phyloP scores from a whole-genome alignment of 1,140 invertebrate species.

The Polyergus mexicanus region DNA sequence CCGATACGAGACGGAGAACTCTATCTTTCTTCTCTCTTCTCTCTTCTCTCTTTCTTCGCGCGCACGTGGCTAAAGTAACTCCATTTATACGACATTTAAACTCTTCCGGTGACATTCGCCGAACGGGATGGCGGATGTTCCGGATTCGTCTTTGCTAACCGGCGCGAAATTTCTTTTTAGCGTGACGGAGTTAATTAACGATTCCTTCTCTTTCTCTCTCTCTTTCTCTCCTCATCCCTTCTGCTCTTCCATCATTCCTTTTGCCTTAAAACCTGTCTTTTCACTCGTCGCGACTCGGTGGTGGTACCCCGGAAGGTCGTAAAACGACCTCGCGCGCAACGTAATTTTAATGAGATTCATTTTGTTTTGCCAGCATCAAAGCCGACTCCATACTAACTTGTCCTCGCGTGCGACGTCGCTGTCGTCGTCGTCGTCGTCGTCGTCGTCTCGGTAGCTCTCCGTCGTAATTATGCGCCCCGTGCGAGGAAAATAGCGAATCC shows the following conservation, averaged over 20 bases:
- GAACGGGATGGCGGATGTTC: slow-evolving; percentile 15
- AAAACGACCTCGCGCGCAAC: slow-evolving; percentile 41
- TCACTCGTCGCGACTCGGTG: slow-evolving; percentile 30
- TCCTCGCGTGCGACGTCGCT: slow-evolving; percentile 22
- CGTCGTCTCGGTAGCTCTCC: background rate
- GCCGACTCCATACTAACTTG: slow-evolving; percentile 56
- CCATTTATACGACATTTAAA: slow-evolving; percentile 48
- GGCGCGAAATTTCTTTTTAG: slow-evolving; percentile 41
- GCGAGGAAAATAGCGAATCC: slow-evolving; percentile 38
- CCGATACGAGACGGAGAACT: background rate
- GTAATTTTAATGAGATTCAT: slow-evolving; percentile 75
- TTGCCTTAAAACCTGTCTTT: slow-evolving; percentile 32
- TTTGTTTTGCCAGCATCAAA: slow-evolving; percentile 59
- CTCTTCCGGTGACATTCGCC: slow-evolving; percentile 42
- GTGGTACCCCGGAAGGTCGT: slow-evolving; percentile 41
- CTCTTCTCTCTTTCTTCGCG: background rate
- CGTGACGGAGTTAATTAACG: slow-evolving; percentile 69
- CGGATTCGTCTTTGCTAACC: slow-evolving; percentile 17
- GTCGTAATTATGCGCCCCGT: slow-evolving; percentile 44
- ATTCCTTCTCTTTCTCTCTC: slow-evolving; percentile 46
- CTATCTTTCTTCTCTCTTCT: no score
- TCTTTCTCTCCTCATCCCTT: background rate
- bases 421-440: background rate
- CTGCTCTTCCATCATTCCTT: background rate
- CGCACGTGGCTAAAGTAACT: background rate